phyloP scores from a whole-genome alignment of 2,797 vertebrate genomes.

The Tangara arthus region DNA sequence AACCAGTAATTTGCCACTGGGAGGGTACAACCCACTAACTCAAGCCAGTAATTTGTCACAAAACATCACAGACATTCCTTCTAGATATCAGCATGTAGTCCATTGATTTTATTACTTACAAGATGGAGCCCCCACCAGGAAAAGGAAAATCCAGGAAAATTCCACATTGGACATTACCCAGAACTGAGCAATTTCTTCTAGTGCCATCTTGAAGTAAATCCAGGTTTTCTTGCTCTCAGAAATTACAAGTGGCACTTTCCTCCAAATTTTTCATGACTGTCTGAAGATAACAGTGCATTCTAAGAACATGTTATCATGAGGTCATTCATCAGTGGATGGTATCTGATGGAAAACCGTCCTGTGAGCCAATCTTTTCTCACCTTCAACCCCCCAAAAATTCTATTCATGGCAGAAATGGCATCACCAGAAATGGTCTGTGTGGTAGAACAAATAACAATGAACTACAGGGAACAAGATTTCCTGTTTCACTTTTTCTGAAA shows the following conservation, averaged over 20 bases:
- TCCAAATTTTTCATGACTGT: not conserved
- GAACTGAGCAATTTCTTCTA: not conserved
- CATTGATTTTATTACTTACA: not conserved
- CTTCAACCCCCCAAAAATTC: not conserved
- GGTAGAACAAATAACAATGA: not conserved
- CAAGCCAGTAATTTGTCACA: slow-evolving; percentile 30
- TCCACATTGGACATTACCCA: accelerated
- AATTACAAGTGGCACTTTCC: not conserved
- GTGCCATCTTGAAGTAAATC: not conserved
- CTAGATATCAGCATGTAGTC: not conserved
- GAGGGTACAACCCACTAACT: not conserved
- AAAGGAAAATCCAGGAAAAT: not conserved
- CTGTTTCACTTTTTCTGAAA: not conserved
- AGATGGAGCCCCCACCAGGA: not conserved
- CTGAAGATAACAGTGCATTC: not conserved
- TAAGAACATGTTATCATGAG: not conserved
- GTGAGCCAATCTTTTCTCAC: not conserved
- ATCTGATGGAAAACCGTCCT: not conserved
- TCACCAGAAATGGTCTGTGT: not conserved
- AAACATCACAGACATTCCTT: not conserved
- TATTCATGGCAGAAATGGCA: not conserved
- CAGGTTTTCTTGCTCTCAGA: not conserved
- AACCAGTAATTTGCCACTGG: slow-evolving; percentile 27
- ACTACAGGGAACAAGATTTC: not conserved
- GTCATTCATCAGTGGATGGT: not conserved